Evolutionary conservation across 2,888 invertebrate species (phyloP).

Genomic region (Cryptocephalus primarius): DNA sequence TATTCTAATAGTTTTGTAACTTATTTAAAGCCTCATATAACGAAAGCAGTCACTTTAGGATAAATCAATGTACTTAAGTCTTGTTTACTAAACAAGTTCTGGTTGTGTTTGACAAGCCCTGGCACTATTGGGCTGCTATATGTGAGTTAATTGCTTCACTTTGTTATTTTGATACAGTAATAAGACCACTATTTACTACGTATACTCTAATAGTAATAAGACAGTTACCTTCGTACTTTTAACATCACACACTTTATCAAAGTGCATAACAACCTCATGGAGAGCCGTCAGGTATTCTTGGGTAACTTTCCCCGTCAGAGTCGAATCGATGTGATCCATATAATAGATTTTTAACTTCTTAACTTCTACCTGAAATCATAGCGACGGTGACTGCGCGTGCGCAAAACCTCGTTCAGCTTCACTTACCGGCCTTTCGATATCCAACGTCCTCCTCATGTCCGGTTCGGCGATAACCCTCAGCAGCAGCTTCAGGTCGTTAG

Average conservation of each 20-base stretch:
- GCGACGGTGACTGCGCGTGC: background rate
- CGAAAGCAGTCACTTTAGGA: too few species aligned
- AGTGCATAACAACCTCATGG: constrained; percentile 16
- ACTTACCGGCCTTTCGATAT: constrained; percentile 41
- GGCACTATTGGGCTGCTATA: too few species aligned
- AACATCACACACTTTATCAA: constrained; percentile 14
- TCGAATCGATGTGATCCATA: constrained; percentile 49
- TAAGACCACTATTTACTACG: too few species aligned
- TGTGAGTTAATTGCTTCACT: too few species aligned
- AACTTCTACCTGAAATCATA: constrained; percentile 42
- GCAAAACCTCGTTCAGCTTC: background rate
- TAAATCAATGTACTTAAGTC: too few species aligned
- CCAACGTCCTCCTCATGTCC: constrained; percentile 34
- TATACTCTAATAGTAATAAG: too few species aligned
- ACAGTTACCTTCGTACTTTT: constrained; percentile 16
- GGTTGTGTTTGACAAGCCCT: too few species aligned
- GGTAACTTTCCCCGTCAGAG: constrained; percentile 14
- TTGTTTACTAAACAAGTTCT: too few species aligned
- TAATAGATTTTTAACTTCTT: constrained; percentile 64
- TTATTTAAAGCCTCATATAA: too few species aligned
- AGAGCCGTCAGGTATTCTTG: constrained; percentile 13
- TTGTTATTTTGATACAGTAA: too few species aligned
- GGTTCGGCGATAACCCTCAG: constrained; percentile 57
- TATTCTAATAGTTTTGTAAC: too few species aligned
- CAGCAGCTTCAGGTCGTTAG: constrained; percentile 68